These are phyloP conservation scores for Miichthys miiuy DNA, from an alignment of 2,797 vertebrate species.

Conservation along the genomic window DNA sequence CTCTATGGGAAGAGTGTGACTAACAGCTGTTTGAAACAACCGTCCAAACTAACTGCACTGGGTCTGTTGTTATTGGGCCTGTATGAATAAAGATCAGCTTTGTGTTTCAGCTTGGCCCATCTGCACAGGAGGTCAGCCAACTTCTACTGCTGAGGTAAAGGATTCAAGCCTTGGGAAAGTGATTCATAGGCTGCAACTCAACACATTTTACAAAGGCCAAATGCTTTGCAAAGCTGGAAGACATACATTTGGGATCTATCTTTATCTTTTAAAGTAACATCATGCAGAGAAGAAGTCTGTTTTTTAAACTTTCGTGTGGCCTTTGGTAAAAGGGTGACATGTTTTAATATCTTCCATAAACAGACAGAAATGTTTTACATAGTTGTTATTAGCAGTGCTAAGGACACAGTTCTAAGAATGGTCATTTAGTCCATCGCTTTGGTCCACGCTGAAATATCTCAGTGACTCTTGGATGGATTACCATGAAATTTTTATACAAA, in stretches of 20 bases:
- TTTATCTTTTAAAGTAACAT: constrained; percentile 32
- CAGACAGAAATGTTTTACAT: constrained; percentile 2
- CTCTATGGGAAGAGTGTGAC: constrained; percentile 32
- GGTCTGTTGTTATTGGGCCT: constrained; percentile 58
- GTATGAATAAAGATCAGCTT: constrained; percentile 74
- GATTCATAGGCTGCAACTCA: constrained; percentile 60
- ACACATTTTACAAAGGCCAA: constrained; percentile 38
- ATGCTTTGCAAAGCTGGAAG: constrained; percentile 49
- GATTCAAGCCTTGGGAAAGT: constrained; percentile 54
- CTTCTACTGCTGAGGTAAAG: constrained; percentile 58
- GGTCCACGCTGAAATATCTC: background rate
- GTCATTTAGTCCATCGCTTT: background rate
- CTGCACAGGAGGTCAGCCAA: constrained; percentile 77
- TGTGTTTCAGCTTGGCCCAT: constrained; percentile 69
- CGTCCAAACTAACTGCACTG: constrained; percentile 39
- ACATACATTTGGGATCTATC: constrained; percentile 15
- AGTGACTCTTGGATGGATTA: background rate
- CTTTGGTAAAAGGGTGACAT: constrained; percentile 10
- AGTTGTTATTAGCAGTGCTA: background rate
- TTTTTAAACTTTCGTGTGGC: constrained; percentile 18
- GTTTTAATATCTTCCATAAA: constrained; percentile 23
- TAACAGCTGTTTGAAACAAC: constrained; percentile 66
- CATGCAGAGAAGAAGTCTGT: background rate
- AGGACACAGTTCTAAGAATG: background rate
- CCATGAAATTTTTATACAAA: background rate